Percentiles rank a stretch among this genome's conserved stretches.
These are phyloP conservation scores for Apamea sordens DNA, from an alignment of 2,888 invertebrate genomes.

Conservation along the genomic window DNA sequence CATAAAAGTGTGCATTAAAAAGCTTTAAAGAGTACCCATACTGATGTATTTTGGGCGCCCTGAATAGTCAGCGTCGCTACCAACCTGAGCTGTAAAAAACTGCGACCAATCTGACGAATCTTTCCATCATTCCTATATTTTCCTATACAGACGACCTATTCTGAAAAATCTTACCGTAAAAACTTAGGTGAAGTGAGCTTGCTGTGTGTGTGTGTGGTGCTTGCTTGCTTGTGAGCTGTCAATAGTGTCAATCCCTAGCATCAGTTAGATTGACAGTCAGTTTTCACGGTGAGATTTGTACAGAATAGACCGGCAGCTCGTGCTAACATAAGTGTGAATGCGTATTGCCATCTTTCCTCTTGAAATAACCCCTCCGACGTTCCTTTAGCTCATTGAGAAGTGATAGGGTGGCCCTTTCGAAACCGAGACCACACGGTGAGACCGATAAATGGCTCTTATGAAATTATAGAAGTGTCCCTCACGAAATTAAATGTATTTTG, in stretches of 20 bases:
- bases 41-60: background rate
- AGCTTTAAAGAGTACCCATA: background rate
- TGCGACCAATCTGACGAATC: background rate
- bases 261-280: no score
- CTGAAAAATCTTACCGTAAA: no score
- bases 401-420: slow-evolving; percentile 36
- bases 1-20: background rate
- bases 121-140: background rate
- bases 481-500: slow-evolving; percentile 52
- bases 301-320: background rate
- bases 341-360: background rate
- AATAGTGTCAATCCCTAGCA: background rate
- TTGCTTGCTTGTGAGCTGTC: no score
- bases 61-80: background rate
- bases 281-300: background rate
- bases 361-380: background rate
- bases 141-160: background rate
- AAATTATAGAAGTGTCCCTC: slow-evolving; percentile 51
- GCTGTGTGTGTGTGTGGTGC: no score
- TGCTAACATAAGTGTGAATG: no score
- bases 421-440: slow-evolving; percentile 48
- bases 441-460: slow-evolving; percentile 51
- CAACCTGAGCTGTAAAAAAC: background rate
- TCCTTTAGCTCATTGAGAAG: slow-evolving; percentile 20
- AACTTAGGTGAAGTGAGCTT: no score